Percentiles rank a stretch among this genome's conserved stretches.
These are phyloP conservation scores for Aldabrachelys gigantea DNA, from an alignment of 2,113 vertebrate genomes.

Conservation along the genomic window DNA sequence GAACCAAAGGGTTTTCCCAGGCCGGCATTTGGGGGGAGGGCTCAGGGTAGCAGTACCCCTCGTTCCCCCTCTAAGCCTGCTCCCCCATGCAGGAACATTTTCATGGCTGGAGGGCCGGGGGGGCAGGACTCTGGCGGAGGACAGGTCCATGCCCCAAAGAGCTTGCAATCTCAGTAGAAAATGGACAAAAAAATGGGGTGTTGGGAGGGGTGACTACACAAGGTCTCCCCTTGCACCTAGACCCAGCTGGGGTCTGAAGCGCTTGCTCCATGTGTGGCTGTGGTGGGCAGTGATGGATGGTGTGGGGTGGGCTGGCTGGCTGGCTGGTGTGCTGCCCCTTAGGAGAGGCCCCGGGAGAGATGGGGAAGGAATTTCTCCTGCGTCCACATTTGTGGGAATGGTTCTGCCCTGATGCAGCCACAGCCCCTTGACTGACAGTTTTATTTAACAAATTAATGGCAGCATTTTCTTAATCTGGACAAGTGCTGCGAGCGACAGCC, in stretches of 20 bases:
- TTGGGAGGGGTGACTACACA: too few species aligned
- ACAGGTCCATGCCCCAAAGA: background rate
- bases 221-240: background rate
- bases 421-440: background rate
- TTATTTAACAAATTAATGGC: background rate
- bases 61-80: background rate
- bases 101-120: too few species aligned
- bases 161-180: background rate
- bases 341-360: background rate
- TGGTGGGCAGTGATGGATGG: background rate
- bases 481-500: background rate
- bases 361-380: background rate
- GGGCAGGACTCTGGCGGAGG: background rate
- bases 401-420: background rate
- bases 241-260: background rate
- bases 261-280: background rate
- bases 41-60: background rate
- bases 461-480: background rate
- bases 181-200: too few species aligned
- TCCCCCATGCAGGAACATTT: background rate
- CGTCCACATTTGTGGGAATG: background rate
- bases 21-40: background rate
- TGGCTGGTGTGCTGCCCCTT: background rate
- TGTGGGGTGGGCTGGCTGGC: fast-evolving
- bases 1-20: background rate